Conservation (phyloP, 2,797 vertebrate genomes). For the Siniperca obscura region DNA sequence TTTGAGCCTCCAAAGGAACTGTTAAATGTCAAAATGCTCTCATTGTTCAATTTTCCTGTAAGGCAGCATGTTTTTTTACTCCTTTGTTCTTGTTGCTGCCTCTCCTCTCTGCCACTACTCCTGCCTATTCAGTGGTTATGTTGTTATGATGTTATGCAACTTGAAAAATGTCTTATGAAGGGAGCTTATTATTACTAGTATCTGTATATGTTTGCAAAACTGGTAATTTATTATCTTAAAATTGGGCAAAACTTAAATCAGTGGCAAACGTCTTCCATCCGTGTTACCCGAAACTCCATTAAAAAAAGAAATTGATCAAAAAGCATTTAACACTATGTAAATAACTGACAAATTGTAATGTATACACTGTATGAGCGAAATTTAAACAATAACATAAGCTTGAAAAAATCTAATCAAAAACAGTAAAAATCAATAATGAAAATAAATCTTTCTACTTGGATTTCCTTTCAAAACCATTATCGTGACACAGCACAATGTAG, state of each 20-base stretch:
- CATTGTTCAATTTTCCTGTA: constrained; percentile 14
- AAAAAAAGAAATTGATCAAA: too few species aligned
- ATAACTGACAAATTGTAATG: too few species aligned
- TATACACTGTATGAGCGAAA: neutral
- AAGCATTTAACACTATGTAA: too few species aligned
- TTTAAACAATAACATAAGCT: neutral
- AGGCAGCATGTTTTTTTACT: constrained; percentile 10
- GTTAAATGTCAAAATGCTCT: constrained; percentile 4
- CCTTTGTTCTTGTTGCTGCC: constrained; percentile 10
- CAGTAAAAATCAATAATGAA: neutral
- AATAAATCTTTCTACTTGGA: neutral
- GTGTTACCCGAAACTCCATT: neutral
- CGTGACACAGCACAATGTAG: neutral
- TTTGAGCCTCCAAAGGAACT: constrained; percentile 16
- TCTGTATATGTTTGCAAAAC: neutral
- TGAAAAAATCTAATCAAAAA: neutral
- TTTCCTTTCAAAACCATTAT: neutral
- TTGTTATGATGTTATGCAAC: neutral
- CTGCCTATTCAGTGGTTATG: neutral
- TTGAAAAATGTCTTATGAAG: neutral
- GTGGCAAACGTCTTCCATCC: neutral
- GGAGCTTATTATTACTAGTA: neutral
- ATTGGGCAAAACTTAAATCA: neutral
- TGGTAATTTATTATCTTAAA: neutral
- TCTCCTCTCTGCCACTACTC: neutral